These are phyloP conservation scores for Drosophila malerkotliana DNA, from an alignment of 1,140 invertebrate species.

Conservation along the genomic window DNA sequence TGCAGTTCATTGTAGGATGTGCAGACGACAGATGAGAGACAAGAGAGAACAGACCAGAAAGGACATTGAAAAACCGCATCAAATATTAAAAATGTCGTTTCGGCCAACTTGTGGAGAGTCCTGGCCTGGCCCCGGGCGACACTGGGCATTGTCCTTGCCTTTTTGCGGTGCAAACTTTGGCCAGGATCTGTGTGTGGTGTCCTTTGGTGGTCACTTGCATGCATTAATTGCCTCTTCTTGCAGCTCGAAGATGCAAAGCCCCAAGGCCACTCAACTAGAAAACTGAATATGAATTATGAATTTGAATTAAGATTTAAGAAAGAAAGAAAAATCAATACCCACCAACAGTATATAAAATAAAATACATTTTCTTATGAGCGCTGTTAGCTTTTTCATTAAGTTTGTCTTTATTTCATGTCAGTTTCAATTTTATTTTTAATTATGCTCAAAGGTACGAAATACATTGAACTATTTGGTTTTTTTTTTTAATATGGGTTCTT, in stretches of 20 bases:
- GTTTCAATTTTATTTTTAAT: slow-evolving; percentile 48
- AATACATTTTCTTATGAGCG: slow-evolving; percentile 6
- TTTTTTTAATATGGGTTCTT: slow-evolving; percentile 15
- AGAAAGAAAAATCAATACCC: background rate
- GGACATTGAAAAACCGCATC: slow-evolving; percentile 5
- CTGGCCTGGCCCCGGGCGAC: slow-evolving; percentile 5
- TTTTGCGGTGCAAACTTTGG: slow-evolving; percentile 4
- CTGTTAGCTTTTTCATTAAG: background rate
- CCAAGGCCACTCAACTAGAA: background rate
- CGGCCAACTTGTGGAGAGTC: slow-evolving; percentile 23
- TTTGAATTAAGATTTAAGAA: background rate
- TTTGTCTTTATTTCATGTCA: slow-evolving; percentile 26
- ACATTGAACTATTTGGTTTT: slow-evolving; percentile 59
- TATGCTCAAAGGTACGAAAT: slow-evolving; percentile 63
- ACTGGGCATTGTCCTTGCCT: slow-evolving; percentile 3
- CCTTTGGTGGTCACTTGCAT: slow-evolving; percentile 2
- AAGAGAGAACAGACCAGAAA: background rate
- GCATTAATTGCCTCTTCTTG: slow-evolving; percentile 19
- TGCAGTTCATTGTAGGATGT: no score
- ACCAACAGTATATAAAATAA: background rate
- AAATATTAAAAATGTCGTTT: slow-evolving; percentile 49
- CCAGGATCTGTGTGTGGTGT: slow-evolving; percentile 5
- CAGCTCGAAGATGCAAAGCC: background rate
- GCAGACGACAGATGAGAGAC: slow-evolving; percentile 1
- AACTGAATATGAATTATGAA: slow-evolving; percentile 1